phyloP scores from a whole-genome alignment of 1,140 invertebrate genomes.

The Drosophila bocki region DNA sequence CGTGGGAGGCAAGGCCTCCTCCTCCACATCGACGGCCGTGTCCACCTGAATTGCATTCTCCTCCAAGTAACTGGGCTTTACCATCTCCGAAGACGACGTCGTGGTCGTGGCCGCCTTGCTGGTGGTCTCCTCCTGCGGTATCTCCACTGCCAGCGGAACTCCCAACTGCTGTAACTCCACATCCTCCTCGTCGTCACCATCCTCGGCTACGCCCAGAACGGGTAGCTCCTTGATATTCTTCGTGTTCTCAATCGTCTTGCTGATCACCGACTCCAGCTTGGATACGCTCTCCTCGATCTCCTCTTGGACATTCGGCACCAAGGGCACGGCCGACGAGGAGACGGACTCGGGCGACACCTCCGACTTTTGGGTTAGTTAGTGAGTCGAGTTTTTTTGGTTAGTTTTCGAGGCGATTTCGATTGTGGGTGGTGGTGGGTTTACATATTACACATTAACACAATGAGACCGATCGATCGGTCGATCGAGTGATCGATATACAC shows the following conservation, averaged over 20 bases:
- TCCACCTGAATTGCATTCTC: constrained; percentile 55
- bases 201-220: constrained; percentile 60
- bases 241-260: constrained; percentile 83
- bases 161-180: constrained; percentile 55
- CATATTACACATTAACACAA: constrained; percentile 48
- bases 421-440: constrained; percentile 1
- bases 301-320: constrained; percentile 57
- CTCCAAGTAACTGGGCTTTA: constrained; percentile 39
- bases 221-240: constrained; percentile 80
- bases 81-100: constrained; percentile 28
- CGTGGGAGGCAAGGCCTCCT: constrained; percentile 24
- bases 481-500: constrained; percentile 36
- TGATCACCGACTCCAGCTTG: constrained; percentile 79
- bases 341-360: constrained; percentile 14
- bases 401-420: constrained; percentile 25
- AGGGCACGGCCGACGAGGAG: constrained; percentile 16
- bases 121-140: constrained; percentile 40
- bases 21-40: constrained; percentile 49
- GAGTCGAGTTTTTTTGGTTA: constrained; percentile 29
- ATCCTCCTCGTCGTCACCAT: constrained; percentile 69
- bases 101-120: constrained; percentile 8
- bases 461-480: constrained; percentile 35
- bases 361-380: constrained; percentile 37
- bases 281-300: constrained; percentile 80
- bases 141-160: constrained; percentile 42